These are phyloP conservation scores for Listrodromus nycthemerus DNA, from an alignment of 2,888 invertebrate genomes.

Conservation along the genomic window DNA sequence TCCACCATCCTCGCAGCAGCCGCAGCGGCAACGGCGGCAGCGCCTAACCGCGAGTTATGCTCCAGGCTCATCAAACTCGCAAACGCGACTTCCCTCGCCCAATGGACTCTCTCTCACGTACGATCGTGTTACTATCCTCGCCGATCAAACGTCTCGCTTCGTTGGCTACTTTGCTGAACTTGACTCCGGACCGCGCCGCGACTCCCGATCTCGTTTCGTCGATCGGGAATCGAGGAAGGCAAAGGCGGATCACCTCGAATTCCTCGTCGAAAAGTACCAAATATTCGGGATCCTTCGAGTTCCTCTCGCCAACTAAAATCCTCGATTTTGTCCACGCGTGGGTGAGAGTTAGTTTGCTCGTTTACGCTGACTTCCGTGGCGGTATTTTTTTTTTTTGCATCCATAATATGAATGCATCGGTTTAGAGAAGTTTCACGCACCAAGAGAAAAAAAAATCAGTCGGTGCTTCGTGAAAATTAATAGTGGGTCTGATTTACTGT, in stretches of 20 bases:
- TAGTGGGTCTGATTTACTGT: no score
- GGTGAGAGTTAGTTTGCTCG: conserved; percentile 16
- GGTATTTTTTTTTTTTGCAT: conserved; percentile 3
- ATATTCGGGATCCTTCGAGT: neutral
- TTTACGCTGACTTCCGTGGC: conserved; percentile 36
- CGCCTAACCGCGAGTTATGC: conserved; percentile 69
- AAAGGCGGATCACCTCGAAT: neutral
- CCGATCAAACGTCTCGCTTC: conserved; percentile 25
- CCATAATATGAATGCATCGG: neutral
- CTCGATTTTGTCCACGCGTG: conserved; percentile 25
- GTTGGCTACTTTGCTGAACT: neutral
- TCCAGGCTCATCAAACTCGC: conserved; percentile 69
- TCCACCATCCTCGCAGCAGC: conserved; percentile 59
- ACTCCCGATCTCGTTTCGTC: neutral
- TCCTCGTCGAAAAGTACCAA: neutral
- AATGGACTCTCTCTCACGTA: conserved; percentile 47
- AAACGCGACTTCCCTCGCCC: conserved; percentile 12
- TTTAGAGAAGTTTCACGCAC: conserved; percentile 5
- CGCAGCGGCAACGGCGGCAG: conserved; percentile 10
- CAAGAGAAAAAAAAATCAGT: no score
- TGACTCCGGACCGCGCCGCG: neutral
- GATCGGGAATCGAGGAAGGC: neutral
- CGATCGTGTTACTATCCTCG: conserved; percentile 54
- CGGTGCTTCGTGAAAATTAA: no score
- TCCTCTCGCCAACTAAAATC: neutral